Conservation (phyloP, 1,140 invertebrate genomes). For the Tribolium madens region DNA sequence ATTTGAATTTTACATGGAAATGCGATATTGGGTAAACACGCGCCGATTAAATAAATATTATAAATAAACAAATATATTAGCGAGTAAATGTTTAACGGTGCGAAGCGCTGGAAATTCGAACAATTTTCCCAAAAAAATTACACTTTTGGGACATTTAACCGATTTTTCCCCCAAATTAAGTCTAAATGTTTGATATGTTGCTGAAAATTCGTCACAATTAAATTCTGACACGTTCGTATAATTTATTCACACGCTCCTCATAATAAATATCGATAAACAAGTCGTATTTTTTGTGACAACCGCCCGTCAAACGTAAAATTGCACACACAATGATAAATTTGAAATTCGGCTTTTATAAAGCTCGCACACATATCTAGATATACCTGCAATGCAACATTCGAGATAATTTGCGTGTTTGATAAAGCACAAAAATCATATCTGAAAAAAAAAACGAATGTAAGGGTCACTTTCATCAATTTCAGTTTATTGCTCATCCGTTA, state of each 20-base stretch:
- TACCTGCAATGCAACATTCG: slow-evolving; percentile 15
- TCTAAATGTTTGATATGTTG: neutral
- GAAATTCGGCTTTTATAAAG: slow-evolving; percentile 9
- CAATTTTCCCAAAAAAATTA: too few species aligned
- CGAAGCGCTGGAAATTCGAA: too few species aligned
- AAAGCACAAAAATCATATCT: neutral
- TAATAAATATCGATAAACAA: slow-evolving; percentile 6
- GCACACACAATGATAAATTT: slow-evolving; percentile 6
- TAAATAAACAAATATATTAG: slow-evolving; percentile 1
- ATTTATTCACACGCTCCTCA: slow-evolving; percentile 10
- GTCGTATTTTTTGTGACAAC: neutral
- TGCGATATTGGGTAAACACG: slow-evolving; percentile 10
- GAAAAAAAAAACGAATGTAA: neutral
- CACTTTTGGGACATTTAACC: too few species aligned
- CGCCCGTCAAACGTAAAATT: slow-evolving; percentile 14
- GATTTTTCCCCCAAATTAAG: neutral
- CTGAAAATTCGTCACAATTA: slow-evolving; percentile 3
- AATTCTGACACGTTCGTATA: neutral
- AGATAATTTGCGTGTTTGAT: neutral
- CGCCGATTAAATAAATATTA: slow-evolving; percentile 12
- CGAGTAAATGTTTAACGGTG: neutral
- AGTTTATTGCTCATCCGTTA: slow-evolving; percentile 27
- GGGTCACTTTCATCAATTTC: slow-evolving; percentile 29
- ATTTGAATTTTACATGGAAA: neutral
- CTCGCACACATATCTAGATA: neutral